A percentile compares a stretch with the other conserved stretches of the same genome.
Conservation (phyloP, 1,140 invertebrate species). For the Aphelenchoides avenae region DNA sequence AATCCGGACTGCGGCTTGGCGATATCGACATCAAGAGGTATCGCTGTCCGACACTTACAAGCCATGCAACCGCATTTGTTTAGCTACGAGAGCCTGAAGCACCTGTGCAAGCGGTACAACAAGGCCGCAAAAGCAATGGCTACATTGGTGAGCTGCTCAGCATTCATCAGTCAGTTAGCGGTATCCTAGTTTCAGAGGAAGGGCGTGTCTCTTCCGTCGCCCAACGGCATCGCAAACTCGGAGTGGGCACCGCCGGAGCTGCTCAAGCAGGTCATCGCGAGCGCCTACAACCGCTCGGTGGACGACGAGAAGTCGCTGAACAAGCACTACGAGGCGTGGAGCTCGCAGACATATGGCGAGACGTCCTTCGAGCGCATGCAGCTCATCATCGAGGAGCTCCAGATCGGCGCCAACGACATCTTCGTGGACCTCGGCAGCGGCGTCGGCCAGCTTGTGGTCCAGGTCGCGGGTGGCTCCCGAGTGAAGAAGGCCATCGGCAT, state of each 20-base stretch:
- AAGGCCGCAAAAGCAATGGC: slow-evolving; percentile 12
- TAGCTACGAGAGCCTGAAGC: slow-evolving; percentile 17
- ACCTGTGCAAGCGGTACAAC: slow-evolving; percentile 24
- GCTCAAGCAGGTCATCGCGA: slow-evolving; percentile 28
- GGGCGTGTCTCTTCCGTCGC: neutral
- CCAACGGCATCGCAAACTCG: slow-evolving; percentile 5
- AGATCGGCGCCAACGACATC: slow-evolving; percentile 40
- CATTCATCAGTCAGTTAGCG: too few relatives aligned
- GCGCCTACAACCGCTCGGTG: slow-evolving; percentile 48
- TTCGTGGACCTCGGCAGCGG: slow-evolving; percentile 56
- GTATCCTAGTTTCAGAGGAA: too few relatives aligned
- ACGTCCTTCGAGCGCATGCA: slow-evolving; percentile 49
- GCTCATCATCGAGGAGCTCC: slow-evolving; percentile 50
- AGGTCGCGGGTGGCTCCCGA: slow-evolving; percentile 49
- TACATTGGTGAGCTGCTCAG: too few relatives aligned
- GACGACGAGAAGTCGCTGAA: slow-evolving; percentile 46
- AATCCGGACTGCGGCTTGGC: too few relatives aligned
- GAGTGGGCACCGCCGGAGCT: slow-evolving; percentile 31
- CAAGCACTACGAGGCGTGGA: slow-evolving; percentile 57
- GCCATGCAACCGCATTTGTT: too few relatives aligned
- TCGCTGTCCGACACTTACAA: too few relatives aligned
- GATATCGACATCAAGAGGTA: too few relatives aligned
- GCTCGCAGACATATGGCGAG: slow-evolving; percentile 56
- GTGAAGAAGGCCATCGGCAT: slow-evolving; percentile 52
- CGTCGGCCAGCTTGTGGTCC: slow-evolving; percentile 51